phyloP scores from a whole-genome alignment of 1,140 invertebrate species.

The Leptinotarsa defecta region DNA sequence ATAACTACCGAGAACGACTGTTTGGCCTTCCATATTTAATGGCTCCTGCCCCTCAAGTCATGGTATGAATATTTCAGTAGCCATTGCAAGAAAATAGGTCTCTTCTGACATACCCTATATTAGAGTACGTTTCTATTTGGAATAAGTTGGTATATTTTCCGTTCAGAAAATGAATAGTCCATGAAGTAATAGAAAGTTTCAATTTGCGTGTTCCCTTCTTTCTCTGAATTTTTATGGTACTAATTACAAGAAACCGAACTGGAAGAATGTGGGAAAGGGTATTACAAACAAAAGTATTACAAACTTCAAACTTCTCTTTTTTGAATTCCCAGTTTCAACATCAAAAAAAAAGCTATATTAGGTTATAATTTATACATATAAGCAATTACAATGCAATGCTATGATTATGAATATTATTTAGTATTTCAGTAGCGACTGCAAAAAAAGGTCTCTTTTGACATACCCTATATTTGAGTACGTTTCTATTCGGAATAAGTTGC shows the following conservation, averaged over 20 bases:
- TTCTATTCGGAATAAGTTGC: conserved; percentile 1
- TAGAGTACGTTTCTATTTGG: conserved; percentile 23
- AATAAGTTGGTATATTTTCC: conserved; percentile 11
- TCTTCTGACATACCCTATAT: conserved; percentile 32
- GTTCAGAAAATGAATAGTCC: not conserved
- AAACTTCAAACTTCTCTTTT: no score
- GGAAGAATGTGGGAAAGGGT: no score
- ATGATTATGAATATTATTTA: no score
- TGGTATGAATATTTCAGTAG: conserved; percentile 39
- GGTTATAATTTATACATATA: no score
- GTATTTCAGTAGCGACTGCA: conserved; percentile 28
- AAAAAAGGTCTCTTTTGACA: conserved; percentile 33
- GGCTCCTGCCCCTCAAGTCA: conserved; percentile 32
- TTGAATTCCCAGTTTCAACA: no score
- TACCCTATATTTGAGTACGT: conserved; percentile 13
- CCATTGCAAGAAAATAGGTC: conserved; percentile 26
- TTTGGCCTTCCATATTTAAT: conserved; percentile 36
- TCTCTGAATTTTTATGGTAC: not conserved
- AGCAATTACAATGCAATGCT: no score
- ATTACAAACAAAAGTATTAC: no score
- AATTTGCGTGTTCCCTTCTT: not conserved
- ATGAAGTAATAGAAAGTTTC: not conserved
- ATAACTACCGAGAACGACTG: conserved; percentile 35
- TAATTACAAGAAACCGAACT: no score
- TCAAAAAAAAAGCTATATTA: no score